Percentiles rank a stretch among this genome's conserved stretches.
Evolutionary conservation across 2,113 vertebrate species (phyloP).

Genomic region (Tringa solitaria): DNA sequence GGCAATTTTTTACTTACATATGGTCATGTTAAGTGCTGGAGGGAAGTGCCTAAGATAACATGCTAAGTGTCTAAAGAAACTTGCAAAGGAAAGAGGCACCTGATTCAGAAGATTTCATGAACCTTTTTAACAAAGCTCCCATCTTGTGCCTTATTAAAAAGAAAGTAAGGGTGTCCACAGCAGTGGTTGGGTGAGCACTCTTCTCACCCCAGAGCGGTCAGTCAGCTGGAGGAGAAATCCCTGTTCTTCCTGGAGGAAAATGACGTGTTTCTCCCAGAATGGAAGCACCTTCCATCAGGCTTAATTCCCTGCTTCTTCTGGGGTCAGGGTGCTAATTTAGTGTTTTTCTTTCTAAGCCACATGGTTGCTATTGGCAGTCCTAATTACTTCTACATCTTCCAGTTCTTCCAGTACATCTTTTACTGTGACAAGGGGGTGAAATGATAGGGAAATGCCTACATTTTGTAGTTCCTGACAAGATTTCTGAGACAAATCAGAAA

Average conservation of each 20-base stretch:
- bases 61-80: neutral
- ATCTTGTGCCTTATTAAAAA: neutral
- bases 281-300: rapidly evolving
- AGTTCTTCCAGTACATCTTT: neutral
- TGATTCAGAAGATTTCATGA: neutral
- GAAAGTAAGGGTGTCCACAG: neutral
- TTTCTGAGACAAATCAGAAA: neutral
- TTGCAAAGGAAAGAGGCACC: neutral
- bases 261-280: rapidly evolving
- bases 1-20: neutral
- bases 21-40: neutral
- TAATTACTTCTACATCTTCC: neutral
- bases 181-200: rapidly evolving
- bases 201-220: neutral
- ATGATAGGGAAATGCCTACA: neutral
- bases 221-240: neutral
- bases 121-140: neutral
- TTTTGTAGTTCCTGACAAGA: neutral
- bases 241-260: neutral
- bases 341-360: neutral
- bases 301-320: neutral
- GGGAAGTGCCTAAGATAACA: neutral
- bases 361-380: neutral
- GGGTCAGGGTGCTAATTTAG: neutral
- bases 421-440: neutral